Conservation (phyloP, 2,797 vertebrate species). For the Paratrypauchen microcephalus region DNA sequence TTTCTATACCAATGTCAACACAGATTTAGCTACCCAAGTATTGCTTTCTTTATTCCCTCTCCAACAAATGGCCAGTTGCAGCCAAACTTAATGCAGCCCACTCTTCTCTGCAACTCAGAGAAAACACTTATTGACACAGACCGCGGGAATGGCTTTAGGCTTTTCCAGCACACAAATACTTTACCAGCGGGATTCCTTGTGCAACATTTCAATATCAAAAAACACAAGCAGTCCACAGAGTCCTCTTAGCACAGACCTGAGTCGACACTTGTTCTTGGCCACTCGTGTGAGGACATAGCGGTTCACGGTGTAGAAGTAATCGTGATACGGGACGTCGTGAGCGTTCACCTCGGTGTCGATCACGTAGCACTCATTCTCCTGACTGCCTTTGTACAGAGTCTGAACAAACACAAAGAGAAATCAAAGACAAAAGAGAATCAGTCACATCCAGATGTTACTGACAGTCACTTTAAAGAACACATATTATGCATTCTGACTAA, state of each 20-base stretch:
- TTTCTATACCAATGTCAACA: slow-evolving; percentile 30
- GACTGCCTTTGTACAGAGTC: slow-evolving; percentile 90
- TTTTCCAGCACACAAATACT: slow-evolving; percentile 42
- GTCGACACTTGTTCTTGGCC: slow-evolving; percentile 86
- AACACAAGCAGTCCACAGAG: slow-evolving; percentile 19
- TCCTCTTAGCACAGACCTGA: slow-evolving; percentile 75
- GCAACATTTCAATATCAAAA: slow-evolving; percentile 49
- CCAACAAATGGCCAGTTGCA: slow-evolving; percentile 45
- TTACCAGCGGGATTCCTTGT: slow-evolving; percentile 48
- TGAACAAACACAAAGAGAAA: slow-evolving; percentile 42
- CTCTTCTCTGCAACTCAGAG: slow-evolving; percentile 54
- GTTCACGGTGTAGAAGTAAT: slow-evolving; percentile 93
- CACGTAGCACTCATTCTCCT: slow-evolving; percentile 90
- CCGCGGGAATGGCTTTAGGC: slow-evolving; percentile 51
- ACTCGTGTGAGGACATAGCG: slow-evolving; percentile 89
- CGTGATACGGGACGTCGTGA: slow-evolving; percentile 90
- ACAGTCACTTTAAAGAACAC: too few relatives aligned
- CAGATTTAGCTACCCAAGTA: slow-evolving; percentile 34
- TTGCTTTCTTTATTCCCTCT: slow-evolving; percentile 36
- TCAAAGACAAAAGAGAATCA: too few relatives aligned
- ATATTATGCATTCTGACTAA: too few relatives aligned
- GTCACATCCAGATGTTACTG: background rate
- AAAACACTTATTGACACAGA: slow-evolving; percentile 66
- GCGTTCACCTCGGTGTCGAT: slow-evolving; percentile 89
- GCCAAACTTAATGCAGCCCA: slow-evolving; percentile 48